Conservation (phyloP, 2,888 invertebrate genomes). For the Cheilosia impressa region DNA sequence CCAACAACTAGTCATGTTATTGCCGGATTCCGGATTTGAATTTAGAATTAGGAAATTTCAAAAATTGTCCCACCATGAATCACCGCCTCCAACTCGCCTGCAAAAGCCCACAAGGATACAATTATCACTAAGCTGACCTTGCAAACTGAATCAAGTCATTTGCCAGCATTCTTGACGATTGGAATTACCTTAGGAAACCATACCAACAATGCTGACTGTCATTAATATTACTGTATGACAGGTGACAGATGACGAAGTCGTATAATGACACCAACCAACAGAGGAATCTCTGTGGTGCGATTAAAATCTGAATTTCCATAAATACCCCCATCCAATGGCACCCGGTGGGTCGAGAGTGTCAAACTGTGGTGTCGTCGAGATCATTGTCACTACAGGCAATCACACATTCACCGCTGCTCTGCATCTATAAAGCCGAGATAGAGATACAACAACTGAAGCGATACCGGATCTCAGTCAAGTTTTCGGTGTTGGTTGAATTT, state of each 20-base stretch:
- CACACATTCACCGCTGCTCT: constrained; percentile 50
- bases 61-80: constrained; percentile 22
- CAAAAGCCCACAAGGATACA: constrained; percentile 33
- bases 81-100: not conserved
- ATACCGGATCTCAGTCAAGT: constrained; percentile 54
- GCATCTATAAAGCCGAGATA: constrained; percentile 16
- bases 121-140: not conserved
- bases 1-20: constrained; percentile 31
- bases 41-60: constrained; percentile 25
- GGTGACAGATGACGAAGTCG: constrained; percentile 7
- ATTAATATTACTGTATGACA: constrained; percentile 40
- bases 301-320: constrained; percentile 39
- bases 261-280: not conserved
- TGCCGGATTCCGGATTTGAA: constrained; percentile 48
- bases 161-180: constrained; percentile 8
- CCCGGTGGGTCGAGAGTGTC: constrained; percentile 58
- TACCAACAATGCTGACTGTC: constrained; percentile 12
- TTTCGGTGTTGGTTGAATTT: constrained; percentile 9
- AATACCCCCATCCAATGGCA: constrained; percentile 26
- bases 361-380: constrained; percentile 66
- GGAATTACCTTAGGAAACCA: constrained; percentile 35
- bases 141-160: constrained; percentile 31
- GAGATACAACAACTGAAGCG: not conserved
- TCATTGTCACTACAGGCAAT: constrained; percentile 59
- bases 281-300: constrained; percentile 30